Evolutionary conservation across 1,140 invertebrate genomes (phyloP).

Genomic region (Zaprionus davidi): DNA sequence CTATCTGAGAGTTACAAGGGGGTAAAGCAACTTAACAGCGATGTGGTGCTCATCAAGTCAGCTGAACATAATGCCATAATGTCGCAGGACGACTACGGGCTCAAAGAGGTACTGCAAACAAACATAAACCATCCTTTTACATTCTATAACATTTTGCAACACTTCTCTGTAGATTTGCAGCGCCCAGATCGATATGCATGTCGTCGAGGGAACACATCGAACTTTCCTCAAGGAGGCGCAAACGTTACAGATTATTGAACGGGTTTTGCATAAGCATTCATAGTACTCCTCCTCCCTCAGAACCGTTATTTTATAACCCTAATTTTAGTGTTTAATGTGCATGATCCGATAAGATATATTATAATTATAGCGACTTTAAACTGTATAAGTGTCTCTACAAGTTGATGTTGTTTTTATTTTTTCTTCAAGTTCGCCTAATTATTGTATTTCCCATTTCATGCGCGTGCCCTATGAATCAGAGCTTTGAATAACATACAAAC

Average conservation of each 20-base stretch:
- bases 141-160: neutral
- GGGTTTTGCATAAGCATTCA: conserved; percentile 58
- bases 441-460: conserved; percentile 8
- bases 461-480: conserved; percentile 6
- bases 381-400: conserved; percentile 9
- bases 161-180: conserved; percentile 86
- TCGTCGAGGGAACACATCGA: conserved; percentile 92
- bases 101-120: conserved; percentile 87
- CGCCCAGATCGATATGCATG: conserved; percentile 87
- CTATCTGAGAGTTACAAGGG: conserved; percentile 91
- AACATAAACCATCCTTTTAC: neutral
- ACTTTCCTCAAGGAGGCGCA: conserved; percentile 89
- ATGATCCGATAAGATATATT: conserved; percentile 7
- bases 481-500: neutral
- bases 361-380: conserved; percentile 19
- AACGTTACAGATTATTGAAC: conserved; percentile 86
- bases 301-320: conserved; percentile 31
- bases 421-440: neutral
- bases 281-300: conserved; percentile 26
- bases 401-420: conserved; percentile 15
- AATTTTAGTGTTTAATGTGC: conserved; percentile 14
- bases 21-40: conserved; percentile 87
- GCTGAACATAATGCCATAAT: conserved; percentile 90
- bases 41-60: conserved; percentile 92
- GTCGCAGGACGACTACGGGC: conserved; percentile 90